Base-by-base conservation (phyloP, 2,113 vertebrate genomes). In the Falco punctatus region DNA sequence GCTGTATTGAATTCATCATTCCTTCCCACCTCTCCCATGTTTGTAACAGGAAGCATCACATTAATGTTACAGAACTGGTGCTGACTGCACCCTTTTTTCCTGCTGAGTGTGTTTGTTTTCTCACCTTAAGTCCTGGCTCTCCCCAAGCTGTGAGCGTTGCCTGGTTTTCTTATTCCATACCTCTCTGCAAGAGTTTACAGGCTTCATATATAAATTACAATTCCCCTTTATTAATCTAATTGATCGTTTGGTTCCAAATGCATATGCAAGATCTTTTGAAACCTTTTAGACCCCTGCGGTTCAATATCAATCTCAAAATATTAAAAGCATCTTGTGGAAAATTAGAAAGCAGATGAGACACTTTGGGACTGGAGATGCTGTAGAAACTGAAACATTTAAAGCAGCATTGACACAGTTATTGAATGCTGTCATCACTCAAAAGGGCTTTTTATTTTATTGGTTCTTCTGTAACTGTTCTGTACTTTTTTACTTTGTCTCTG, bases 301-400 rank as follows among this genome's bases (percentile, higher is more conserved):
- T 98, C 98, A 96, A 98, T 98, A 98, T 97, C 97, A 98, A 98
- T 98, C 92, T 98, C 94, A 94, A 98, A 98, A 98, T 98, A 98
- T 97, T 97, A 98, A 98, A 97, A 98, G 95, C 97, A 97, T 98
- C 96, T 98, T 98, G 96, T 96, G 98, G 97, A 97, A 98, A 97
- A 98, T 98, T 98, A 94, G 96, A 97, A 98, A 98, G 97, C 96
- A 98, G 97, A 98, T 97, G 96, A 98, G 96, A 98, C 93, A 98
- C 95, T 98, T 98, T 90, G 73, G 92, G 97, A 97, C 78, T 97
- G 82, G 87, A 97, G 93, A 96, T 94, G 93, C 95, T 91, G 97
- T 62, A 96, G 82, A 94, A 96, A 93, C 72, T 27, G 80, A 92
- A 97, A 96, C 94, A 97, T 97, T 97, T 96, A 97, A 98, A 97